Percentiles rank a stretch among this genome's conserved stretches.
Conservation (phyloP, 2,113 vertebrate species). For the Indicator indicator region DNA sequence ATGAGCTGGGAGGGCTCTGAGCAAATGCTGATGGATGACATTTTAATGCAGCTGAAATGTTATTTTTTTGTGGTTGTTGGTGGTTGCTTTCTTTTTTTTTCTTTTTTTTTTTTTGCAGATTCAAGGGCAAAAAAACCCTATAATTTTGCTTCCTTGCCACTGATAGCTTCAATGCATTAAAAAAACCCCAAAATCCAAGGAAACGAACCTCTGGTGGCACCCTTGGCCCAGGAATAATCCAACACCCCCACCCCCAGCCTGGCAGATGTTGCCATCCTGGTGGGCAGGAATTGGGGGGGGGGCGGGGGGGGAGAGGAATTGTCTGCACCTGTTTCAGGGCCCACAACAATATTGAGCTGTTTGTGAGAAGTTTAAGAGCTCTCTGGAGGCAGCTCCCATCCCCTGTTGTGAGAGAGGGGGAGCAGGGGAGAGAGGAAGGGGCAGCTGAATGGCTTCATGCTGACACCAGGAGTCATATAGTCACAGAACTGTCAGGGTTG, state of each 20-base stretch:
- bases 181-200: not conserved
- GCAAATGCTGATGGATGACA: conserved; percentile 99
- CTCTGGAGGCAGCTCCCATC: conserved; percentile 87
- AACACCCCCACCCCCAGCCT: conserved; percentile 66
- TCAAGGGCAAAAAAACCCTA: conserved; percentile 92
- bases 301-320: conserved; percentile 95
- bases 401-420: conserved; percentile 80
- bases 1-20: conserved; percentile 84
- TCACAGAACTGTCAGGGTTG: too few relatives aligned
- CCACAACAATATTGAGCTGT: conserved; percentile 99
- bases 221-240: conserved; percentile 94
- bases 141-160: conserved; percentile 99
- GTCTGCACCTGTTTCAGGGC: conserved; percentile 99
- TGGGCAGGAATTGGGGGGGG: conserved; percentile 97
- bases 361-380: conserved; percentile 99
- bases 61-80: conserved; percentile 78
- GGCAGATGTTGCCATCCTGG: conserved; percentile 99
- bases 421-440: conserved; percentile 34
- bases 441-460: conserved; percentile 82
- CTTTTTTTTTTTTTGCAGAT: too few relatives aligned
- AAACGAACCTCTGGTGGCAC: conserved; percentile 72
- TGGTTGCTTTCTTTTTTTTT: too few relatives aligned
- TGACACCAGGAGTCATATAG: conserved; percentile 93
- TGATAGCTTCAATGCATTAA: conserved; percentile 94
- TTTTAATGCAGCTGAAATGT: conserved; percentile 99